phyloP scores from a whole-genome alignment of 2,888 invertebrate genomes.

The Rhamphomyia laevipes region DNA sequence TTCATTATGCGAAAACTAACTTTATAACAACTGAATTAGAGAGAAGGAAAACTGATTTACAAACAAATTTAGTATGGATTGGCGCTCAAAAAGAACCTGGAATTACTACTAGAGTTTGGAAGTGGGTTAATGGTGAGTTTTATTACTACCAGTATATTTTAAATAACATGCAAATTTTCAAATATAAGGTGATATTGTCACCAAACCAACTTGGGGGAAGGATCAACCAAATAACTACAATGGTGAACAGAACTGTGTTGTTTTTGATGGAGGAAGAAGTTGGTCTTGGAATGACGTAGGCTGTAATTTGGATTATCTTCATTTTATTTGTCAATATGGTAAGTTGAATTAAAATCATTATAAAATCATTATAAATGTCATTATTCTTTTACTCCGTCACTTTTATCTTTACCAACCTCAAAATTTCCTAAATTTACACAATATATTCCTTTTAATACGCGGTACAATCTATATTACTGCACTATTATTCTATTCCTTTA shows the following conservation, averaged over 20 bases:
- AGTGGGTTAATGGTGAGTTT: conserved; percentile 74
- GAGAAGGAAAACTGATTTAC: conserved; percentile 61
- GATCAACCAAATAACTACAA: conserved; percentile 94
- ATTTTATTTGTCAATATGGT: conserved; percentile 90
- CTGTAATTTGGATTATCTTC: conserved; percentile 83
- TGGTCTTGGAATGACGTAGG: conserved; percentile 95
- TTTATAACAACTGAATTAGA: conserved; percentile 65
- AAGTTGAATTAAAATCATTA: conserved; percentile 36
- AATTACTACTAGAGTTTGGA: conserved; percentile 71
- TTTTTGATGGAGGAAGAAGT: conserved; percentile 75
- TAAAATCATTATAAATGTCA: too few species aligned
- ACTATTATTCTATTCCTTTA: too few species aligned
- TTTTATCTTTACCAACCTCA: too few species aligned
- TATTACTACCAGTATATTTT: conserved; percentile 2
- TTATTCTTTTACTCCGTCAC: too few species aligned
- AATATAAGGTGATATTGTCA: conserved; percentile 66
- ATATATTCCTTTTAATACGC: too few species aligned
- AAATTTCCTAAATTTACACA: too few species aligned
- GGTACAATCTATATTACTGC: too few species aligned
- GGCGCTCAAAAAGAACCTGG: conserved; percentile 82
- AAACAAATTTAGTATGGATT: conserved; percentile 83
- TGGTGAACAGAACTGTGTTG: conserved; percentile 90
- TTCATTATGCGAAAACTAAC: conserved; percentile 33
- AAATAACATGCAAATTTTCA: conserved; percentile 1
- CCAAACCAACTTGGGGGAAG: conserved; percentile 78